These are phyloP conservation scores for Nannobrachium achirus DNA, from an alignment of 2,113 vertebrate genomes.

Conservation along the genomic window DNA sequence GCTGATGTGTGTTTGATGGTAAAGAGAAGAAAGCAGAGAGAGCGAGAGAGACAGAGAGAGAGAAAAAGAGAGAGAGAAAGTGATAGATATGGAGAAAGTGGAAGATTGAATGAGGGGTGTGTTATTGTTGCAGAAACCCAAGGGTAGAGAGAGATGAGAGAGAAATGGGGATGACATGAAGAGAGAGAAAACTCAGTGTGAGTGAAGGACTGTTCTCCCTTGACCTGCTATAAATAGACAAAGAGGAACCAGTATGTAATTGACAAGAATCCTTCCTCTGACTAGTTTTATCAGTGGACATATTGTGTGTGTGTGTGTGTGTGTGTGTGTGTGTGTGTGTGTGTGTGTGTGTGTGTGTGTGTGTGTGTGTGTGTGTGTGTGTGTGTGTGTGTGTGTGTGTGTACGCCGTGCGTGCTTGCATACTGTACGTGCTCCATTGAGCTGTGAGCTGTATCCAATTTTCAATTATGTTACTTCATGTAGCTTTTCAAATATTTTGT, in stretches of 20 bases:
- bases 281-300: conserved; percentile 23
- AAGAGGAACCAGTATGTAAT: conserved; percentile 42
- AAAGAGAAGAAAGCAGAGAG: conserved; percentile 40
- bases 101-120: background rate
- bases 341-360: background rate
- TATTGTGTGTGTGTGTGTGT: conserved; percentile 14
- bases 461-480: too few relatives aligned
- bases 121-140: background rate
- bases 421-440: too few relatives aligned
- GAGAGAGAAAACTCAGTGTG: conserved; percentile 11
- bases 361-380: conserved; percentile 2
- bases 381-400: background rate
- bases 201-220: conserved; percentile 36
- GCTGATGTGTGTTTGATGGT: conserved; percentile 66
- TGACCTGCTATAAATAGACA: conserved; percentile 50
- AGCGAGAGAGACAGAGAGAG: conserved; percentile 1
- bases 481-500: background rate
- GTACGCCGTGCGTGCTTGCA: too few relatives aligned
- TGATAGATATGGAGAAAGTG: conserved; percentile 31
- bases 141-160: conserved; percentile 45
- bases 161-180: conserved; percentile 34
- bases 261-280: conserved; percentile 48
- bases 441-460: too few relatives aligned
- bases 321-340: background rate
- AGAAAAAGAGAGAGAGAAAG: conserved; percentile 1